These are phyloP conservation scores for Clamator glandarius DNA, from an alignment of 2,797 vertebrate species.

Conservation along the genomic window DNA sequence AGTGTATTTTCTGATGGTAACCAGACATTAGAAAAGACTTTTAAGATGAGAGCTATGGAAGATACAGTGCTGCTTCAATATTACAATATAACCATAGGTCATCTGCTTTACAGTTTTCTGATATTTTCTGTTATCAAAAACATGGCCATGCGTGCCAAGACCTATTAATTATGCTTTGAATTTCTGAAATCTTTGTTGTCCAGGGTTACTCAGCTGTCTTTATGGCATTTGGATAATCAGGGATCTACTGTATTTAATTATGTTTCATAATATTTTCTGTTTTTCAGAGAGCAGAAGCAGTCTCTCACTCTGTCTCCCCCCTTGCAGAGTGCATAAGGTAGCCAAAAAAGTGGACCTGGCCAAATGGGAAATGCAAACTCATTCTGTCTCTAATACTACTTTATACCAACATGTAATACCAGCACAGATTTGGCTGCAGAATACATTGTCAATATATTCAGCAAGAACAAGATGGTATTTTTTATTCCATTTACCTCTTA, in stretches of 20 bases:
- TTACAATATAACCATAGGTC: not conserved
- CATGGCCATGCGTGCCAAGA: not conserved
- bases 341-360: not conserved
- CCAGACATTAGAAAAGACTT: not conserved
- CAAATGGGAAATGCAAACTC: constrained; percentile 10
- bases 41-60: not conserved
- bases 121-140: not conserved
- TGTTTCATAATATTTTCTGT: constrained; percentile 32
- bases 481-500: not conserved
- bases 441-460: not conserved
- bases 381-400: not conserved
- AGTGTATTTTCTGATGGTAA: not conserved
- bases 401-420: not conserved
- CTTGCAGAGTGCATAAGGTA: not conserved
- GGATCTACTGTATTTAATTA: not conserved
- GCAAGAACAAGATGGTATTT: not conserved
- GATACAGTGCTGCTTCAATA: not conserved
- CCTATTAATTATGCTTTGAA: constrained; percentile 22
- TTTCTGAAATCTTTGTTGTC: constrained; percentile 2
- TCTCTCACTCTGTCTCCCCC: not conserved
- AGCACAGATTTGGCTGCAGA: not conserved
- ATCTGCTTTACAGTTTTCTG: not conserved
- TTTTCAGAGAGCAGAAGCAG: constrained; percentile 26
- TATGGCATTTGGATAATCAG: constrained; percentile 10
- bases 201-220: constrained; percentile 18